phyloP scores from a whole-genome alignment of 2,888 invertebrate species.

The Ophioninae sp. region DNA sequence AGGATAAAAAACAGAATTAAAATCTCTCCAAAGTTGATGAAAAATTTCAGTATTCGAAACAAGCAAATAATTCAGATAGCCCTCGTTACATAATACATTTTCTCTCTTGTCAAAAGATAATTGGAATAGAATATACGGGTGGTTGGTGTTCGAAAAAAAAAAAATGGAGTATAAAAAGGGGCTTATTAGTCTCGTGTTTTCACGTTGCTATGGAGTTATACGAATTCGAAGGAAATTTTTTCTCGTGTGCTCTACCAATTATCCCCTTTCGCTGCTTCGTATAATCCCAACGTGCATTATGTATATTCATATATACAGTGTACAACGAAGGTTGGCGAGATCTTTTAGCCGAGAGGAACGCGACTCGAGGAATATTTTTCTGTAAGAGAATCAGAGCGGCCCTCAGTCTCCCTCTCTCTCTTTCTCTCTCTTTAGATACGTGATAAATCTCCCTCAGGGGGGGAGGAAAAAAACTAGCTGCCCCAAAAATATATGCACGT shows the following conservation, averaged over 20 bases:
- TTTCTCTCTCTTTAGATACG: constrained; percentile 59
- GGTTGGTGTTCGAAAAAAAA: constrained; percentile 16
- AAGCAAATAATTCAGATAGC: constrained; percentile 45
- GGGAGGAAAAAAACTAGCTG: constrained; percentile 72
- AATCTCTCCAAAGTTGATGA: not conserved
- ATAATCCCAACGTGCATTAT: constrained; percentile 32
- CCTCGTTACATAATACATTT: constrained; percentile 41
- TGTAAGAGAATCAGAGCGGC: constrained; percentile 53
- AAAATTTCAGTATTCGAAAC: constrained; percentile 34
- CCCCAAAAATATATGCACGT: constrained; percentile 75
- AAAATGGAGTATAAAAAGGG: constrained; percentile 18
- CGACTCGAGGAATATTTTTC: constrained; percentile 31
- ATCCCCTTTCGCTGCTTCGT: constrained; percentile 50
- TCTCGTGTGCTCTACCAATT: constrained; percentile 50
- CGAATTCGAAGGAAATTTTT: constrained; percentile 38
- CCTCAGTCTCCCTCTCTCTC: constrained; percentile 5
- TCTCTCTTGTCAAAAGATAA: constrained; percentile 47
- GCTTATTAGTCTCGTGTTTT: constrained; percentile 55
- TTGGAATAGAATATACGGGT: constrained; percentile 49
- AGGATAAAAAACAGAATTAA: not conserved
- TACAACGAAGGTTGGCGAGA: constrained; percentile 44
- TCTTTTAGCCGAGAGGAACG: constrained; percentile 29
- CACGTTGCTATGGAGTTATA: constrained; percentile 30
- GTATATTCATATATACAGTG: constrained; percentile 34
- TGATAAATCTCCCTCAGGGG: constrained; percentile 76